Evolutionary conservation across 2,797 vertebrate species (phyloP), one percentile per base, ranked within the genome.

Genomic region (Lepilemur ruficaudatus): DNA sequence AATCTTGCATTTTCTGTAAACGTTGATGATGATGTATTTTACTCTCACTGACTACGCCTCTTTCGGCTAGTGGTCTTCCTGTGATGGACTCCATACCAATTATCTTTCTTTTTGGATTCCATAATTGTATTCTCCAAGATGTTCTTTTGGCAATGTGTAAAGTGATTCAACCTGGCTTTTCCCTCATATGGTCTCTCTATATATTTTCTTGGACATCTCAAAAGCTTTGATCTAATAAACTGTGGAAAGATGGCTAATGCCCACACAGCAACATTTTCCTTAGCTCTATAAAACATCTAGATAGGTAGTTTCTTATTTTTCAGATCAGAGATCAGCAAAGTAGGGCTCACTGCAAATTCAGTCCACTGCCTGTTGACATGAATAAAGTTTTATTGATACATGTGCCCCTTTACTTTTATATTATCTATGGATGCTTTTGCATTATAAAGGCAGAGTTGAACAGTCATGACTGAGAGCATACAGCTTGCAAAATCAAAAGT

Each of bases 131-230:
- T 4, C 0, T 10, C 4, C 5, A 82, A 67, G 5, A 12, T 2
- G 6, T 43, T 75, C 4, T 2, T 65, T 20, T 69, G 6, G 25
- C 9, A 73, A 25, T 28, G 73, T 22, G 1, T n/a, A 89, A 94
- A 90, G 46, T 73, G 13, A 12, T 2, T 50, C 11, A 43, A 38
- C 0, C 15, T 82, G 25, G 0, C 6, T 70, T 93, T 59, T 7
- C 10, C 7, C 1, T 0, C 1, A 15, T 2, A 22, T 61, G 17
- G 0, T 50, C 15, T 69, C 4, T 50, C 6, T 90, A 0, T 55
- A 5, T 59, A 2, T 82, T 80, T 93, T 89, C 38, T 59, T 52
- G 15, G 23, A 32, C 1, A 32, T 69, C 25, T 63, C n/a, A 72
- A 25, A 63, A 50, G 7, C 10, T 67, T 81, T 85, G 43, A 46